phyloP scores from a whole-genome alignment of 1,140 invertebrate species.

The Orussus abietinus region DNA sequence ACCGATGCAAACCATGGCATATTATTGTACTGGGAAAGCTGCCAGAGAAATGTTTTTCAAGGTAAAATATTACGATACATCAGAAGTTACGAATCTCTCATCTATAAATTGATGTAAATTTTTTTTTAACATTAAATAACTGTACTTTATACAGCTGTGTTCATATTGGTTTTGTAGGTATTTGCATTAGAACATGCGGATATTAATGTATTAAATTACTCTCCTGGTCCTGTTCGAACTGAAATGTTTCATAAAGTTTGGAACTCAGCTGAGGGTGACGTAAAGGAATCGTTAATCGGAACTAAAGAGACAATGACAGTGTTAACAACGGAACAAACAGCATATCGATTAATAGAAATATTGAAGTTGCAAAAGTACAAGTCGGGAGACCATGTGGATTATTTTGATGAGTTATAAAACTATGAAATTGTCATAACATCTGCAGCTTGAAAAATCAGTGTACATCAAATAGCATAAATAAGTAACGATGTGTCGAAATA shows the following conservation, averaged over 20 bases:
- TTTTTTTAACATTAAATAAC: constrained; percentile 9
- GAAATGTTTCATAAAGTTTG: constrained; percentile 77
- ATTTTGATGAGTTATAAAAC: constrained; percentile 62
- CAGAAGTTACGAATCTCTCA: constrained; percentile 8
- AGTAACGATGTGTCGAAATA: no score
- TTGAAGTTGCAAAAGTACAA: constrained; percentile 70
- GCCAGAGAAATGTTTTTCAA: constrained; percentile 90
- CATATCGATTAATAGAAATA: constrained; percentile 67
- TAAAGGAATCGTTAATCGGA: constrained; percentile 62
- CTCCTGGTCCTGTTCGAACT: constrained; percentile 89
- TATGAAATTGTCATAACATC: no score
- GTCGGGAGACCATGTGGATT: constrained; percentile 84
- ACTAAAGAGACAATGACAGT: constrained; percentile 57
- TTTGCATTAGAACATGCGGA: constrained; percentile 77
- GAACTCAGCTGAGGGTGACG: constrained; percentile 58
- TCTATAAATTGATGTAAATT: constrained; percentile 4
- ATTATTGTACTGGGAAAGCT: constrained; percentile 86
- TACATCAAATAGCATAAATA: no score
- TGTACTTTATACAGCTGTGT: constrained; percentile 13
- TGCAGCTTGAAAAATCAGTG: no score
- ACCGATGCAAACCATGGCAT: constrained; percentile 70
- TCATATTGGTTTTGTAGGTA: constrained; percentile 44
- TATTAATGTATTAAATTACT: constrained; percentile 82
- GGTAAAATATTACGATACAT: constrained; percentile 39
- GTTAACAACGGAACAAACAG: constrained; percentile 74